Percentiles rank a stretch among this genome's conserved stretches.
Evolutionary conservation across 2,888 invertebrate genomes (phyloP).

Genomic region (Pogonocherus hispidulus): DNA sequence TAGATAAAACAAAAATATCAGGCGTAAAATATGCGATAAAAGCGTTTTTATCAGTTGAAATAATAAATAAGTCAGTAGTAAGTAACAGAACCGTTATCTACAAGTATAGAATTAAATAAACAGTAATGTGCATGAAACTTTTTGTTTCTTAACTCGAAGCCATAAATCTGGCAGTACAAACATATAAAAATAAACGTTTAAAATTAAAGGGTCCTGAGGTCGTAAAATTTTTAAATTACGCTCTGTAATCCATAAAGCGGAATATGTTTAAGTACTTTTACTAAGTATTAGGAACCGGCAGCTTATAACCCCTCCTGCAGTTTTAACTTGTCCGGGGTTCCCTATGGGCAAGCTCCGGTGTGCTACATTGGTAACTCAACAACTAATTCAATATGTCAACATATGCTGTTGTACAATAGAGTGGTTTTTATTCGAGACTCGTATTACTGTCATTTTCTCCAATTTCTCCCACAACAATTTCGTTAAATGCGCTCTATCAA

Average conservation of each 20-base stretch:
- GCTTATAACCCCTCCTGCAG: slow-evolving; percentile 53
- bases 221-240: slow-evolving; percentile 62
- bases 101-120: slow-evolving; percentile 39
- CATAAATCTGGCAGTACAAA: slow-evolving; percentile 50
- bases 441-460: slow-evolving; percentile 52
- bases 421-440: slow-evolving; percentile 49
- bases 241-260: slow-evolving; percentile 58
- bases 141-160: slow-evolving; percentile 44
- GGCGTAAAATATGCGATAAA: slow-evolving; percentile 16
- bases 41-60: slow-evolving; percentile 27
- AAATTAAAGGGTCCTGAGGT: slow-evolving; percentile 57
- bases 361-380: slow-evolving; percentile 52
- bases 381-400: slow-evolving; percentile 62
- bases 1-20: slow-evolving; percentile 18
- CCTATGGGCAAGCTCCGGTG: slow-evolving; percentile 53
- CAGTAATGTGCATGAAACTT: slow-evolving; percentile 45
- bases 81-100: slow-evolving; percentile 30
- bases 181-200: slow-evolving; percentile 60
- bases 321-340: slow-evolving; percentile 47
- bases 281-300: slow-evolving; percentile 55
- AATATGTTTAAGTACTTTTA: slow-evolving; percentile 56
- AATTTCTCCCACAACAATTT: slow-evolving; percentile 48
- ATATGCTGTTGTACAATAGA: slow-evolving; percentile 54
- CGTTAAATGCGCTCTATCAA: slow-evolving; percentile 32
- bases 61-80: slow-evolving; percentile 29